Evolutionary conservation across 2,888 invertebrate genomes (phyloP).

Genomic region (Colletes collaris): DNA sequence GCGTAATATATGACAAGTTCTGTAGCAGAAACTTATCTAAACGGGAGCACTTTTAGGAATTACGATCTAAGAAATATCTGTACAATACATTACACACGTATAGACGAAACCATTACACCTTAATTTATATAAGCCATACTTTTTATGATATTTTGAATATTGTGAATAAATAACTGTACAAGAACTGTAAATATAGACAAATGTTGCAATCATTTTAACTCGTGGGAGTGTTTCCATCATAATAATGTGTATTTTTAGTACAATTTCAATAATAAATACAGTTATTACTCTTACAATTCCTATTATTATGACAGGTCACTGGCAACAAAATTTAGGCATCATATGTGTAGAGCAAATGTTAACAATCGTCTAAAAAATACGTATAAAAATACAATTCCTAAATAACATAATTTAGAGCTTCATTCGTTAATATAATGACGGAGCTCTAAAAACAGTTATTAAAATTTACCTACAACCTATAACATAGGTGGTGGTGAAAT

Average conservation of each 20-base stretch:
- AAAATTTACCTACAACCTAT: slow-evolving; percentile 64
- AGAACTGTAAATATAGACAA: slow-evolving; percentile 50
- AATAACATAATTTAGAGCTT: slow-evolving; percentile 70
- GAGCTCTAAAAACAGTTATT: slow-evolving; percentile 68
- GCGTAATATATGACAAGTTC: slow-evolving; percentile 9
- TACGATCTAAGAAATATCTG: slow-evolving; percentile 16
- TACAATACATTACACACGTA: slow-evolving; percentile 27
- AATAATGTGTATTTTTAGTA: slow-evolving; percentile 61
- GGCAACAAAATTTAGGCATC: slow-evolving; percentile 70
- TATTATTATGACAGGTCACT: slow-evolving; percentile 70
- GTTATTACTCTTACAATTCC: slow-evolving; percentile 67
- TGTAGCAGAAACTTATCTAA: not conserved
- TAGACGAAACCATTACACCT: slow-evolving; percentile 21
- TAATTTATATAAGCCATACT: slow-evolving; percentile 30
- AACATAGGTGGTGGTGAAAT: slow-evolving; percentile 36
- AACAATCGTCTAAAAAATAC: slow-evolving; percentile 68
- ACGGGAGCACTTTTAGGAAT: slow-evolving; percentile 1
- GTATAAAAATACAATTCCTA: slow-evolving; percentile 75
- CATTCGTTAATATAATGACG: slow-evolving; percentile 74
- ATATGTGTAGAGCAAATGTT: slow-evolving; percentile 49
- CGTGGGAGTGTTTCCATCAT: slow-evolving; percentile 55
- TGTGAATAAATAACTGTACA: slow-evolving; percentile 67
- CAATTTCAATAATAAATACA: slow-evolving; percentile 70
- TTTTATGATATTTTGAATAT: slow-evolving; percentile 46
- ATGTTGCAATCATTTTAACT: slow-evolving; percentile 49